Conservation (phyloP, 2,888 invertebrate species). For the Ormyrus pomaceus region DNA sequence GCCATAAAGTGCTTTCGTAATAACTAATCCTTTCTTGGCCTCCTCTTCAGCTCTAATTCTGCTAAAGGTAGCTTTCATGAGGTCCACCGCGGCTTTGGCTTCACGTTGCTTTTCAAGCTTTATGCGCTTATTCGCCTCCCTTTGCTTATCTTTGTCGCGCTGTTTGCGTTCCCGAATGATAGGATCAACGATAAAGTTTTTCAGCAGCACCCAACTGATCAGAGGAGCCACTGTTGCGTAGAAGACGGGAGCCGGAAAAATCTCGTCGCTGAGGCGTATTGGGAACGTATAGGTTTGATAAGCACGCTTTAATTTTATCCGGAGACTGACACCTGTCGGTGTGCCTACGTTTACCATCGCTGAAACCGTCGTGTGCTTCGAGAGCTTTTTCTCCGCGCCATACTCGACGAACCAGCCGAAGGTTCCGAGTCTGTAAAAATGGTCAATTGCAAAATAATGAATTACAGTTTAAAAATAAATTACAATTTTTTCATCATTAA, state of each 20-base stretch:
- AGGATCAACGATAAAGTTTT: constrained; percentile 91
- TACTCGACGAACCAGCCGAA: constrained; percentile 93
- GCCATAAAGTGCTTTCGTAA: constrained; percentile 90
- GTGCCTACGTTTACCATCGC: constrained; percentile 91
- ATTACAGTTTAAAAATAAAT: not conserved
- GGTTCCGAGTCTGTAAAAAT: constrained; percentile 83
- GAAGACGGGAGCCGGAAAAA: constrained; percentile 92
- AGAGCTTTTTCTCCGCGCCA: constrained; percentile 94
- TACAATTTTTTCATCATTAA: not conserved
- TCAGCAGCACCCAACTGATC: constrained; percentile 87
- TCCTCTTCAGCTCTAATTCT: constrained; percentile 90
- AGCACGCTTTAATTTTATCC: constrained; percentile 90
- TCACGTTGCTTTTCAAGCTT: constrained; percentile 88
- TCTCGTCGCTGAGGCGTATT: constrained; percentile 92
- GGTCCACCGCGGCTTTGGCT: constrained; percentile 89
- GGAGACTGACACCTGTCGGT: constrained; percentile 91
- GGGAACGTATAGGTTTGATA: constrained; percentile 93
- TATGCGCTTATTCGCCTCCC: constrained; percentile 87
- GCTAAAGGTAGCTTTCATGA: constrained; percentile 94
- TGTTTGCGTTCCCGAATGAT: constrained; percentile 86
- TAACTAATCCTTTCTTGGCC: constrained; percentile 88
- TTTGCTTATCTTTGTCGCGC: constrained; percentile 88
- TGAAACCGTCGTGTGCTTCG: constrained; percentile 90
- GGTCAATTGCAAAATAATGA: no score
- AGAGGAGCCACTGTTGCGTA: constrained; percentile 95